A percentile compares a stretch with the other conserved stretches of the same genome.
phyloP scores from a whole-genome alignment of 2,888 invertebrate species.

The Ichneumoninae sp. region DNA sequence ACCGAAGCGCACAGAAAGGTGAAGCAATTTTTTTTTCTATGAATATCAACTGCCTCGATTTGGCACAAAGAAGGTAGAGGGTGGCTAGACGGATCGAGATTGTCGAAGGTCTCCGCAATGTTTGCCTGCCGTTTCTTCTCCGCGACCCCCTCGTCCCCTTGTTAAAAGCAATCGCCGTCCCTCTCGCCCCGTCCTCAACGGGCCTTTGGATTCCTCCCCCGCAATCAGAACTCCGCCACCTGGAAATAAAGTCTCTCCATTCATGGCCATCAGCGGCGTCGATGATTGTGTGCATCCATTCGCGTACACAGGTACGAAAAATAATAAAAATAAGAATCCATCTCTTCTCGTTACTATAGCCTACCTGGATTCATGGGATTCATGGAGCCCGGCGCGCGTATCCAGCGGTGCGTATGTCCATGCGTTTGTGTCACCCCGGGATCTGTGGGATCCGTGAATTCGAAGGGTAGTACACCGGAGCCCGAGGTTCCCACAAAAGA shows the following conservation, averaged over 20 bases:
- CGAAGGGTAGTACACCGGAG: constrained; percentile 50
- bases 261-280: constrained; percentile 34
- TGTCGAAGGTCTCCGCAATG: constrained; percentile 44
- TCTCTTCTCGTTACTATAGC: constrained; percentile 60
- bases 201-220: constrained; percentile 56
- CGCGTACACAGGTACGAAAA: constrained; percentile 56
- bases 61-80: constrained; percentile 34
- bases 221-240: constrained; percentile 66
- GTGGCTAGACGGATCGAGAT: constrained; percentile 20
- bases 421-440: constrained; percentile 44
- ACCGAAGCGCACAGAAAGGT: not conserved
- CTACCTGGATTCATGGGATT: constrained; percentile 38
- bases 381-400: not conserved
- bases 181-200: constrained; percentile 30
- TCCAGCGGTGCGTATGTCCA: constrained; percentile 59
- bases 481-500: constrained; percentile 75
- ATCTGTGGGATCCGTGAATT: constrained; percentile 38
- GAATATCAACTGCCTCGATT: constrained; percentile 34
- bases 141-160: not conserved
- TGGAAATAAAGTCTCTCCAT: constrained; percentile 69
- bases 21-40: constrained; percentile 19
- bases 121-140: constrained; percentile 35
- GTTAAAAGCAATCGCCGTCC: constrained; percentile 59
- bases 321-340: constrained; percentile 42
- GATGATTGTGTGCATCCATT: constrained; percentile 47